These are phyloP conservation scores for Drosophila gaucha DNA, from an alignment of 2,888 invertebrate genomes.

Conservation along the genomic window DNA sequence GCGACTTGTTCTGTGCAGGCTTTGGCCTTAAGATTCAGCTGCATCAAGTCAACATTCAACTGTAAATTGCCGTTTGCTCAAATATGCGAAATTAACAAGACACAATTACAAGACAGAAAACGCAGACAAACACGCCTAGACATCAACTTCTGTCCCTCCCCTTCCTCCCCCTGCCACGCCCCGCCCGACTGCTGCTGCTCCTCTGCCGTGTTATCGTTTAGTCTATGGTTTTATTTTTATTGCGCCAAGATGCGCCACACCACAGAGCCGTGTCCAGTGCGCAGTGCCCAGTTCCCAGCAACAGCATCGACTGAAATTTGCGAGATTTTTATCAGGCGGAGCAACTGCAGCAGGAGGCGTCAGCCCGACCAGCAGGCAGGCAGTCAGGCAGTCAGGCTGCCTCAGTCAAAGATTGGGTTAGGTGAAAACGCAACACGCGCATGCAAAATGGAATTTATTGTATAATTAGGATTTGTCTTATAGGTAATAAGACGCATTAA, in stretches of 20 bases:
- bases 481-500: constrained; percentile 80
- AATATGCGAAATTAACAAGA: constrained; percentile 81
- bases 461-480: constrained; percentile 83
- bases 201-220: constrained; percentile 71
- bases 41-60: constrained; percentile 56
- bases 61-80: constrained; percentile 80
- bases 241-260: constrained; percentile 63
- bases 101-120: constrained; percentile 78
- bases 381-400: constrained; percentile 43
- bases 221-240: constrained; percentile 80
- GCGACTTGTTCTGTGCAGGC: constrained; percentile 16
- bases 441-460: constrained; percentile 83
- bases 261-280: constrained; percentile 35
- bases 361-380: constrained; percentile 7
- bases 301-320: constrained; percentile 60
- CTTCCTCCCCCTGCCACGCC: constrained; percentile 11
- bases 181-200: constrained; percentile 9
- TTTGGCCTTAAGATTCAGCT: constrained; percentile 28
- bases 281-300: constrained; percentile 32
- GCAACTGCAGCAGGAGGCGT: constrained; percentile 42
- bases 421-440: constrained; percentile 73
- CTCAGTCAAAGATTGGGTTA: constrained; percentile 63
- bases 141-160: constrained; percentile 47
- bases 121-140: constrained; percentile 74
- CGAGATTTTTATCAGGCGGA: constrained; percentile 69